Evolutionary conservation across 2,888 invertebrate species (phyloP).

Genomic region (Orgyia antiqua): DNA sequence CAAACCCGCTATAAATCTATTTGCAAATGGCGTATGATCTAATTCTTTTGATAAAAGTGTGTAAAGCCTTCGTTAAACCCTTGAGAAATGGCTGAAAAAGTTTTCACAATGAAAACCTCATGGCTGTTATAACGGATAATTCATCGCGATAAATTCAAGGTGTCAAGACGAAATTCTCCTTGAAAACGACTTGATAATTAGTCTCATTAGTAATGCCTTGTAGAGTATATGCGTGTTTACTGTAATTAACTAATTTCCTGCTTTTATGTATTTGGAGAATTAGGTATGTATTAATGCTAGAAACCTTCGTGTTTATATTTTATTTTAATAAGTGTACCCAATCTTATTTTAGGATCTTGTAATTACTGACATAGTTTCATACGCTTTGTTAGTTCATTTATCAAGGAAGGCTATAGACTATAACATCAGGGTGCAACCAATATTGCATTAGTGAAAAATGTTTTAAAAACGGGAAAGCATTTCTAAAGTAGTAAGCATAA

Average conservation of each 20-base stretch:
- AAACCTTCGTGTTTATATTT: no score
- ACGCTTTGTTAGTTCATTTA: no score
- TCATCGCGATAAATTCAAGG: constrained; percentile 16
- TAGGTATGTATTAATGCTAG: no score
- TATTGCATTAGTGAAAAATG: no score
- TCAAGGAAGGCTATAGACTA: no score
- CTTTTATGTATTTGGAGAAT: no score
- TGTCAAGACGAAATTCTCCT: constrained; percentile 14
- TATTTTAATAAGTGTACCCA: no score
- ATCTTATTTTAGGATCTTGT: no score
- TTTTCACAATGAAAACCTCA: constrained; percentile 32
- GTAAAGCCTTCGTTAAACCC: constrained; percentile 15
- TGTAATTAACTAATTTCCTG: constrained; percentile 8
- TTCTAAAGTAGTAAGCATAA: no score
- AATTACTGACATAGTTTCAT: no score
- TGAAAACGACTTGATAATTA: constrained; percentile 16
- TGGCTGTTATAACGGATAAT: constrained; percentile 18
- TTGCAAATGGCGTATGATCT: constrained; percentile 21
- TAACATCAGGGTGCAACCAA: no score
- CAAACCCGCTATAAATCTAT: constrained; percentile 25
- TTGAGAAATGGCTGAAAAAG: constrained; percentile 27
- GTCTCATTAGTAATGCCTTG: constrained; percentile 7
- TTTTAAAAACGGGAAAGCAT: no score
- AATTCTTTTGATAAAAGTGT: constrained; percentile 25
- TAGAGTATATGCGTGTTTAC: constrained; percentile 9